Evolutionary conservation across 2,888 invertebrate species (phyloP), one percentile per base, ranked within the genome.

Genomic region (Netelia melanura): DNA sequence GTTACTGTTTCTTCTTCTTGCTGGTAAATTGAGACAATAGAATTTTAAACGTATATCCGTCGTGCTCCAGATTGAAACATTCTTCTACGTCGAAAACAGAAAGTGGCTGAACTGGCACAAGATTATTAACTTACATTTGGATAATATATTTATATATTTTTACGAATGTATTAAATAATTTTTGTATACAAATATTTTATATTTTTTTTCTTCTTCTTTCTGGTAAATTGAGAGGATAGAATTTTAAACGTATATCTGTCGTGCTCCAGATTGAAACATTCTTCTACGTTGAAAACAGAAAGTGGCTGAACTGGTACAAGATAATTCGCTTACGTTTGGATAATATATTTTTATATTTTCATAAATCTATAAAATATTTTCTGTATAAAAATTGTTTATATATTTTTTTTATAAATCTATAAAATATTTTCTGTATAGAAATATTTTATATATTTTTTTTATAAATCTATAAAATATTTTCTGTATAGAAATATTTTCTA

Each of bases 1-100:
- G 89, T 70, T 92, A 62, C 67, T 92, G 2, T 84, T 92, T 67
- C 67, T 85, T 76, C 74, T 90, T 48, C 83, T 86, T 70, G 89
- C 70, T 71, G 88, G 92, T 92, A 77, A 91, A 90, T 88, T 56
- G 6, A 54, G 43, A 2, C 6, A 11, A 30, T 17, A 10, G 52
- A 58, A 56, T 81, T 77, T 48, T 6, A 17, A 14, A n/a, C 10
- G 9, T 8, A 30, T 43, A 25, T 3, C 14, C 9, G 2, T n/a
- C 54, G 23, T 21, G 21, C 21, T 30, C 3, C 30, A 30, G 30
- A 30, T 30, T 75, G 71, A 38, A 82, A 71, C 3, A 78, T 72
- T 48, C 17, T 48, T 38, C 38, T 23, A 5, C 48, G 54, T 64
- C 1, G 23, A n/a, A n/a, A 21, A 56, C 62, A 23, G 43, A 71